Evolutionary conservation across 2,888 invertebrate species (phyloP).

Genomic region (Acanthosepion pharaonis): DNA sequence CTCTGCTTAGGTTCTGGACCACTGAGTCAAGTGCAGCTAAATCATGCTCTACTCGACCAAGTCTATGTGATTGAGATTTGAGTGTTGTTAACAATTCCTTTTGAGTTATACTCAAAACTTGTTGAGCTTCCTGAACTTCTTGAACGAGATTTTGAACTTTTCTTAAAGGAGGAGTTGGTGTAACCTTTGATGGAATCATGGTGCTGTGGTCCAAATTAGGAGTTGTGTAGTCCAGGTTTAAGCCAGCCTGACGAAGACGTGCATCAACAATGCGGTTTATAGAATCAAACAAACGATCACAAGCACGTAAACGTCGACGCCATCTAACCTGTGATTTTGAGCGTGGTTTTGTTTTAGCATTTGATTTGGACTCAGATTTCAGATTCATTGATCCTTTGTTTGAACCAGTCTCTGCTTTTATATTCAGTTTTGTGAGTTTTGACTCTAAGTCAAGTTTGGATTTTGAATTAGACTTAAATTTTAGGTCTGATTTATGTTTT

Average conservation of each 20-base stretch:
- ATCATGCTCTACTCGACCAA: neutral
- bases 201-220: neutral
- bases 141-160: slow-evolving; percentile 10
- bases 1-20: neutral
- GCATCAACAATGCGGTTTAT: slow-evolving; percentile 22
- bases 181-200: neutral
- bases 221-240: slow-evolving; percentile 17
- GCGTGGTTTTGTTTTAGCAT: neutral
- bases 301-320: neutral
- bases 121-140: neutral
- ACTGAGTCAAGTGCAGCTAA: neutral
- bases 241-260: slow-evolving; percentile 6
- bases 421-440: neutral
- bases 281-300: neutral
- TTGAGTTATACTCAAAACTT: slow-evolving; percentile 33
- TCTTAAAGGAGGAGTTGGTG: neutral
- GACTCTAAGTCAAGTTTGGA: neutral
- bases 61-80: neutral
- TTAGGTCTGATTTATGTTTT: neutral
- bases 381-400: neutral
- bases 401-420: neutral
- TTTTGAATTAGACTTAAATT: neutral
- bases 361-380: neutral
- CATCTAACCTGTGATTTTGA: neutral
- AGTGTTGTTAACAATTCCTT: neutral